These are phyloP conservation scores for Speoplatyrhinus poulsoni DNA, from an alignment of 2,113 vertebrate genomes.

Conservation along the genomic window DNA sequence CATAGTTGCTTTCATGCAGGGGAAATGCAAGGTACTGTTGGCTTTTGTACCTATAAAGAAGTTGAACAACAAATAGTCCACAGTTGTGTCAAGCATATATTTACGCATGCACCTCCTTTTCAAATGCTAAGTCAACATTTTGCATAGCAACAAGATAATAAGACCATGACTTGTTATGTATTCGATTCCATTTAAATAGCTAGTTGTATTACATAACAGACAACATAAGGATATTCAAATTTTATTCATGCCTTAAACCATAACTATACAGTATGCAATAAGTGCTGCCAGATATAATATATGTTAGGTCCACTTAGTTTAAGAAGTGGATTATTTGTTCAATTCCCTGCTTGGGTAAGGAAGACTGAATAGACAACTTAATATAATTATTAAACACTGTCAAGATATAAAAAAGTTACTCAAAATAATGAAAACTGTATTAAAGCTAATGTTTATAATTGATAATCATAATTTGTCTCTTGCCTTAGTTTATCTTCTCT, in stretches of 20 bases:
- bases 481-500: neutral
- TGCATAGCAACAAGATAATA: constrained; percentile 47
- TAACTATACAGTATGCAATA: no score
- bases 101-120: neutral
- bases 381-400: no score
- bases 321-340: no score
- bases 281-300: no score
- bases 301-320: no score
- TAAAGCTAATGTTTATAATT: no score
- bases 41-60: neutral
- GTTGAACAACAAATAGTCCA: neutral
- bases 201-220: constrained; percentile 47
- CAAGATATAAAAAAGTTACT: neutral
- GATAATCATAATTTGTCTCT: neutral
- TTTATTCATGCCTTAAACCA: no score
- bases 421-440: no score
- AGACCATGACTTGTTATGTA: constrained; percentile 56
- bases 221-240: constrained; percentile 9
- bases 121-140: constrained; percentile 47
- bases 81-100: no score
- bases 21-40: neutral
- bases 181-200: constrained; percentile 61
- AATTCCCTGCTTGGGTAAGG: neutral
- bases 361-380: neutral
- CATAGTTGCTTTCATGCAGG: no score